Conservation (phyloP, 2,888 invertebrate species). For the Amphipoea oculea region DNA sequence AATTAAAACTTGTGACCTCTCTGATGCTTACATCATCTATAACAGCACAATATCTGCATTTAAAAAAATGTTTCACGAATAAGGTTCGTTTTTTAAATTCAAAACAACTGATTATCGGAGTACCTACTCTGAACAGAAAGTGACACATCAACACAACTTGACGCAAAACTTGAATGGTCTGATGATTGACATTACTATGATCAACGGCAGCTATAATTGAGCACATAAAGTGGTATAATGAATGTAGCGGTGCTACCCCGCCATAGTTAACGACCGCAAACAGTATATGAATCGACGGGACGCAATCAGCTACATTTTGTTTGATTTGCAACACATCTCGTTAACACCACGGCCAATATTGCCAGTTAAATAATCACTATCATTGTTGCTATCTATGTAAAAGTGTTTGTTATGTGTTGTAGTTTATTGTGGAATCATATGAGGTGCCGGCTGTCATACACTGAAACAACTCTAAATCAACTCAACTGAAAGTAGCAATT, state of each 20-base stretch:
- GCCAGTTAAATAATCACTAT: conserved; percentile 55
- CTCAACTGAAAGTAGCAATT: not conserved
- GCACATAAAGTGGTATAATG: conserved; percentile 55
- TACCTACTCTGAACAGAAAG: not conserved
- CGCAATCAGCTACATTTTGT: conserved; percentile 80
- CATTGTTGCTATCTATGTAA: conserved; percentile 47
- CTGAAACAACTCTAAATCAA: not conserved
- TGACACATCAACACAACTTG: not conserved
- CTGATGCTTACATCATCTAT: too few relatives aligned
- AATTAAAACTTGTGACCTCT: not conserved
- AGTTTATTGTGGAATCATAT: conserved; percentile 9
- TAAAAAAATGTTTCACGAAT: too few relatives aligned
- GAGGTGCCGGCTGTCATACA: not conserved
- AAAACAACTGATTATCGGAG: not conserved
- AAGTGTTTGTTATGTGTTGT: conserved; percentile 38
- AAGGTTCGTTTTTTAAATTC: too few relatives aligned
- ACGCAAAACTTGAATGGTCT: conserved; percentile 17
- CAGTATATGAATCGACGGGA: conserved; percentile 72
- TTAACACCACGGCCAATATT: conserved; percentile 66
- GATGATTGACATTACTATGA: conserved; percentile 40
- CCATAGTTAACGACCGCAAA: conserved; percentile 82
- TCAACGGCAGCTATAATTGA: conserved; percentile 51
- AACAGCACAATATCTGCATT: too few relatives aligned
- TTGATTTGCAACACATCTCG: conserved; percentile 77
- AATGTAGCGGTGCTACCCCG: conserved; percentile 34